Conservation (phyloP, 1,140 invertebrate species). For the Halesus radiatus region DNA sequence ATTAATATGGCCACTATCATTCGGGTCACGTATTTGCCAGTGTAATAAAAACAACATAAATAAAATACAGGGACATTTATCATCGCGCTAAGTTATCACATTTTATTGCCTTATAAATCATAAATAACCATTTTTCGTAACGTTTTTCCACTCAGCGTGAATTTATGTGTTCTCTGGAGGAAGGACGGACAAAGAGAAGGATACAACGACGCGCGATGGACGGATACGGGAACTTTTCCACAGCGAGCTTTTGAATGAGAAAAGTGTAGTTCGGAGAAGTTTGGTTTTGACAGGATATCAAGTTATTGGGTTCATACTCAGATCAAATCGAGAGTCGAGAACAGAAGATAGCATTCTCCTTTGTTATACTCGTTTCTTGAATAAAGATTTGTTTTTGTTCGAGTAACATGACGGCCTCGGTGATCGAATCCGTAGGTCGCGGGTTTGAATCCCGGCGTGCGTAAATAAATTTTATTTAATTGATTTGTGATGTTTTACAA, state of each 20-base stretch:
- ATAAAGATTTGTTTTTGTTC: too few species aligned
- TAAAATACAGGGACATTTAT: constrained; percentile 40
- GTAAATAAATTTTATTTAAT: too few species aligned
- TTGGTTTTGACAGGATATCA: neutral
- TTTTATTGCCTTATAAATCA: constrained; percentile 51
- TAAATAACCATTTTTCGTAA: constrained; percentile 50
- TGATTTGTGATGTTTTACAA: too few species aligned
- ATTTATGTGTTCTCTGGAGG: constrained; percentile 39
- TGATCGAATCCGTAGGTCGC: too few species aligned
- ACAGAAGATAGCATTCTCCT: too few species aligned
- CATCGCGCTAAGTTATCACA: constrained; percentile 42
- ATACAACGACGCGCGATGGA: neutral
- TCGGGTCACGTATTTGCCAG: constrained; percentile 18
- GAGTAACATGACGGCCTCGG: too few species aligned
- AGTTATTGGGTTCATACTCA: too few species aligned
- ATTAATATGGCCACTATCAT: constrained; percentile 10
- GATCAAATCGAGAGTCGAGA: too few species aligned
- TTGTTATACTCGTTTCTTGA: too few species aligned
- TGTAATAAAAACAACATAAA: constrained; percentile 27
- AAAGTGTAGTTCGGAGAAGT: neutral
- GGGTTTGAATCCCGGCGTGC: too few species aligned
- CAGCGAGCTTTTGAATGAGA: neutral
- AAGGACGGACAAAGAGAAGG: constrained; percentile 9
- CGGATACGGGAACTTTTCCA: neutral
- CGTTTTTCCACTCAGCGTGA: constrained; percentile 19